Evolutionary conservation across 2,797 vertebrate genomes (phyloP).

Genomic region (Myotis vivesi): DNA sequence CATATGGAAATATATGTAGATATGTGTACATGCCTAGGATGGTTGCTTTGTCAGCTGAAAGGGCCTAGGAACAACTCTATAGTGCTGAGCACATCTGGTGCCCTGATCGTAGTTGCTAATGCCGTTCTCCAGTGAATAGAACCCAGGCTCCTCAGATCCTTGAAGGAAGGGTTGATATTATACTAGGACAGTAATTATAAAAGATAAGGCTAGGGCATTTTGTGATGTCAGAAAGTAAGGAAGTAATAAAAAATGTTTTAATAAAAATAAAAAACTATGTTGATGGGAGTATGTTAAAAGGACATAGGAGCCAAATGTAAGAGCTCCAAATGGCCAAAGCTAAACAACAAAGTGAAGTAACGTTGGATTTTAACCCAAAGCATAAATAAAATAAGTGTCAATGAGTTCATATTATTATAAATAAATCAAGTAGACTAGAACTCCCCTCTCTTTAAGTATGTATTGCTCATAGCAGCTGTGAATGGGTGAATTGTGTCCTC

Average conservation of each 20-base stretch:
- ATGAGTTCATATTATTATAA: background rate
- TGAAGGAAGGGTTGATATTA: background rate
- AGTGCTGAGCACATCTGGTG: background rate
- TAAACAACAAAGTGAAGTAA: background rate
- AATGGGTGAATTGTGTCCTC: background rate
- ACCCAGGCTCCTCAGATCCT: background rate
- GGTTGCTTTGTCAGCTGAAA: background rate
- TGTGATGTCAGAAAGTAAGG: background rate
- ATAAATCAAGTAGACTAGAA: background rate
- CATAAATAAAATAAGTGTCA: background rate
- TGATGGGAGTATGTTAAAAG: background rate
- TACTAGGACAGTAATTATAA: background rate
- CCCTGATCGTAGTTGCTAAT: background rate
- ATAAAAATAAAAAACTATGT: background rate
- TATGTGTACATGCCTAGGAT: background rate
- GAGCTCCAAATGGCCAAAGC: background rate
- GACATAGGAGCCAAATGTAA: background rate
- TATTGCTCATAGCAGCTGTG: background rate
- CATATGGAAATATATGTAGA: background rate
- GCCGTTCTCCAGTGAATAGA: background rate
- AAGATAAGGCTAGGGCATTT: background rate
- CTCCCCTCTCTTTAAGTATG: background rate
- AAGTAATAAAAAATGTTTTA: background rate
- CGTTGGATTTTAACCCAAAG: background rate
- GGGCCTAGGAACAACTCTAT: background rate